A percentile compares a stretch with the other conserved stretches of the same genome.
Conservation (phyloP, 1,140 invertebrate species). For the Stegodyphus mimosarum region DNA sequence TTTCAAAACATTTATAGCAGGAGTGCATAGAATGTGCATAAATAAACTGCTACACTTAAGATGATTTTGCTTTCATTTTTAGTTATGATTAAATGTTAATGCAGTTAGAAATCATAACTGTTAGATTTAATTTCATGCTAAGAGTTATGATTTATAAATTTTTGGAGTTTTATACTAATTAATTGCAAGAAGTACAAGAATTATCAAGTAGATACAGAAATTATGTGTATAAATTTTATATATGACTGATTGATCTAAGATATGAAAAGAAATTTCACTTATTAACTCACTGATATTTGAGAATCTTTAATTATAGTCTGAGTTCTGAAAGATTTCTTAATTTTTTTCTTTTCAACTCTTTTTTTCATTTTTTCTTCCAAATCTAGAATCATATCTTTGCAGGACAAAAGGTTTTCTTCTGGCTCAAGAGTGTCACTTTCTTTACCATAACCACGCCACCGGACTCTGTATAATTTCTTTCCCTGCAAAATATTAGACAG, state of each 20-base stretch:
- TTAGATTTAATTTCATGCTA: no score
- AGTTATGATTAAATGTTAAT: no score
- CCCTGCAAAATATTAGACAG: constrained; percentile 69
- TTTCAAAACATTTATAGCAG: no score
- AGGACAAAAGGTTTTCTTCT: constrained; percentile 74
- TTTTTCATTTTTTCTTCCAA: constrained; percentile 64
- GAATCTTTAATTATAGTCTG: background rate
- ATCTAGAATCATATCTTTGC: constrained; percentile 66
- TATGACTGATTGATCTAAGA: background rate
- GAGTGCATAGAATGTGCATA: no score
- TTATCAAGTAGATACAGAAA: background rate
- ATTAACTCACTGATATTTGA: background rate
- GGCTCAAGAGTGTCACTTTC: constrained; percentile 84
- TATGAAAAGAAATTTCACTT: background rate
- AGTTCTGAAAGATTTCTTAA: constrained; percentile 21
- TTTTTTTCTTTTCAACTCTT: constrained; percentile 63
- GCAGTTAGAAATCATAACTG: no score
- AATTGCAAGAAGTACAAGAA: no score
- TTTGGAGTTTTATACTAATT: no score
- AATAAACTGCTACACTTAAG: no score
- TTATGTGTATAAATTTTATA: background rate
- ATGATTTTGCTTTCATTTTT: no score
- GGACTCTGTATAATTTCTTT: constrained; percentile 78
- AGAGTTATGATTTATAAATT: no score
- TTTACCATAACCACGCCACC: constrained; percentile 83